Conservation (phyloP, 1,140 invertebrate genomes). For the Zaprionus tsacasi region DNA sequence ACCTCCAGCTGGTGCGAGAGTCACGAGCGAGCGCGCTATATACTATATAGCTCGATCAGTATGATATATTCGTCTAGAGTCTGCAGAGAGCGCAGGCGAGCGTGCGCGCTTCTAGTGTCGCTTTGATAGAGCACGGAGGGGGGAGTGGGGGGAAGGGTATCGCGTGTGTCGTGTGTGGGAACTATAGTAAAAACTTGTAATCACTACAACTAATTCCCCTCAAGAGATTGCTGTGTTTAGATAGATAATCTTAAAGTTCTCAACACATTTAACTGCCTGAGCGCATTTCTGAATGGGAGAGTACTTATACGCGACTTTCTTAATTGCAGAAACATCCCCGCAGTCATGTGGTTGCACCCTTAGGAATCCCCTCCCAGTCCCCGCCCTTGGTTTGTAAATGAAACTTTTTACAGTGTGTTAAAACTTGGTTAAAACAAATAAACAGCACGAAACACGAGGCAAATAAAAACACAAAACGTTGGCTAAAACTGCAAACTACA, state of each 20-base stretch:
- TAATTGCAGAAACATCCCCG: constrained; percentile 2
- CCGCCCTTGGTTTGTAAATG: not conserved
- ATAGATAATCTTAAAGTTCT: not conserved
- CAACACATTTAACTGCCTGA: not conserved
- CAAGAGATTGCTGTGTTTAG: not conserved
- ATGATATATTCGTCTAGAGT: constrained; percentile 8
- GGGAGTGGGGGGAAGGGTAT: no score
- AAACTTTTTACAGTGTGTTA: not conserved
- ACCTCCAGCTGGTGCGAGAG: constrained; percentile 30
- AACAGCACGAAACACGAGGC: constrained; percentile 6
- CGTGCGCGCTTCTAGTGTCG: constrained; percentile 7
- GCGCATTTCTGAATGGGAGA: not conserved
- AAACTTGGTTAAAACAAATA: constrained; percentile 42
- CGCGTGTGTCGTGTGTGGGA: constrained; percentile 1
- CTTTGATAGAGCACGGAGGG: not conserved
- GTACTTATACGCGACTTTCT: not conserved
- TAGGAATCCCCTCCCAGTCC: not conserved
- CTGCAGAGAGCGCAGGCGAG: not conserved
- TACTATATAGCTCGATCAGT: constrained; percentile 2
- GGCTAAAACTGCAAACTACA: constrained; percentile 20
- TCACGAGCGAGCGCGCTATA: constrained; percentile 23
- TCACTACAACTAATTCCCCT: constrained; percentile 1
- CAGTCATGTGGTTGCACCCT: not conserved
- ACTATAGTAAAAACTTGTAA: constrained; percentile 1
- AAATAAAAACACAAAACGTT: constrained; percentile 11